Evolutionary conservation across 37 sponge, comb jelly and placozoan genomes (phyloP), one percentile per base, ranked within the genome.

Genomic region (Halichondria panicea): DNA sequence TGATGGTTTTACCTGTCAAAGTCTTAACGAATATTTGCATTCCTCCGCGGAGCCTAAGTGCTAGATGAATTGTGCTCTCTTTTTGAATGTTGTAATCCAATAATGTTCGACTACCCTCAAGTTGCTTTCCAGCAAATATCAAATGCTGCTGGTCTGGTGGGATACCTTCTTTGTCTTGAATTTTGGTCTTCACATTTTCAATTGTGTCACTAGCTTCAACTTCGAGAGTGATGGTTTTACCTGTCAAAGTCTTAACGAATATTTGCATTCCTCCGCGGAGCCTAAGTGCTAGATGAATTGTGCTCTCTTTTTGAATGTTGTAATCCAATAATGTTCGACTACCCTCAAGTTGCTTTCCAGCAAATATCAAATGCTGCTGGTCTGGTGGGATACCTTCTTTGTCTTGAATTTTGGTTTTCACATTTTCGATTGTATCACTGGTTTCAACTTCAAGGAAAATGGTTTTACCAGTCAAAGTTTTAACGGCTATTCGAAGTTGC

Each of bases 1-100:
- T 93, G 87, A 93, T 93, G 76, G 91, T 94, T 74, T 94, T 94
- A 27, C n/a, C n/a, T n/a, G n/a, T n/a, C n/a, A n/a, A n/a, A n/a
- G n/a, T n/a, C n/a, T n/a, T n/a, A n/a, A n/a, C n/a, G n/a, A n/a
- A n/a, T n/a, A n/a, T n/a, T n/a, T n/a, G n/a, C n/a, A n/a, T n/a
- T n/a, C n/a, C n/a, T n/a, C n/a, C n/a, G n/a, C n/a, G n/a, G n/a
- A n/a, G n/a, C n/a, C n/a, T n/a, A n/a, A n/a, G n/a, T n/a, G n/a
- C n/a, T n/a, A n/a, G n/a, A n/a, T n/a, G n/a, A n/a, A n/a, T n/a
- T n/a, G n/a, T 94, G 39, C 80, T 78, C 68, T 93, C 94, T 63
- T 93, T 93, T 56, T 93, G 94, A 76, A 93, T 93, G 73, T 93
- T 89, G 89, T 93, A 93, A 75, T 93, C 94, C 38, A 78, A 80